These are phyloP conservation scores for Abscondita cerata DNA, from an alignment of 2,888 invertebrate genomes.

Conservation along the genomic window DNA sequence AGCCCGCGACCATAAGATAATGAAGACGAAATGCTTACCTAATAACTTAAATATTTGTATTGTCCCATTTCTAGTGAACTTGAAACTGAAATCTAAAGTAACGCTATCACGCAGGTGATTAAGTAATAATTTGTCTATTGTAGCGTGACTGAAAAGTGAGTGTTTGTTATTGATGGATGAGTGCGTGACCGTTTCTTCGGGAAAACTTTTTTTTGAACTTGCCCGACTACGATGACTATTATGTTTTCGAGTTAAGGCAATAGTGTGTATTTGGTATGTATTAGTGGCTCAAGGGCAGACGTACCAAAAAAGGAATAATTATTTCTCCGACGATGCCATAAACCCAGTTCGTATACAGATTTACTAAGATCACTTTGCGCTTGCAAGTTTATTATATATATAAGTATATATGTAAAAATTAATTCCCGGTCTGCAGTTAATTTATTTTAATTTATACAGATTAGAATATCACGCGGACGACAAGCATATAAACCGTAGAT, in stretches of 20 bases:
- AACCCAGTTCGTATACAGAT: conserved; percentile 34
- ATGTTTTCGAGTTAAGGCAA: conserved; percentile 14
- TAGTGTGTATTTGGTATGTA: background rate
- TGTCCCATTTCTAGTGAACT: background rate
- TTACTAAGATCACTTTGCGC: conserved; percentile 10
- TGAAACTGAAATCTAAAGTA: conserved; percentile 4
- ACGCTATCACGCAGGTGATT: conserved; percentile 6
- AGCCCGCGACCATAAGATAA: too few relatives aligned
- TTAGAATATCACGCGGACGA: conserved; percentile 35
- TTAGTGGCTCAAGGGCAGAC: conserved; percentile 54
- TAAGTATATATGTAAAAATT: conserved; percentile 27
- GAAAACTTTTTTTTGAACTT: too few relatives aligned
- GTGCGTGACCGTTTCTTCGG: conserved; percentile 31
- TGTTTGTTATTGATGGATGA: background rate
- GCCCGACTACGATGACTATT: too few relatives aligned
- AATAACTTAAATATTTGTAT: conserved; percentile 9
- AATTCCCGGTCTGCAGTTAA: conserved; percentile 33
- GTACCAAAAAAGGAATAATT: conserved; percentile 56
- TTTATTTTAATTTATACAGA: conserved; percentile 37
- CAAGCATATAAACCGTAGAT: conserved; percentile 35
- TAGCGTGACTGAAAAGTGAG: conserved; percentile 16
- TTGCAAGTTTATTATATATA: conserved; percentile 17
- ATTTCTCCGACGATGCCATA: conserved; percentile 47
- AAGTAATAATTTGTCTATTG: conserved; percentile 7
- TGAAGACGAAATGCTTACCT: background rate